Conservation (phyloP, 2,888 invertebrate species). For the Hipparchia semele region DNA sequence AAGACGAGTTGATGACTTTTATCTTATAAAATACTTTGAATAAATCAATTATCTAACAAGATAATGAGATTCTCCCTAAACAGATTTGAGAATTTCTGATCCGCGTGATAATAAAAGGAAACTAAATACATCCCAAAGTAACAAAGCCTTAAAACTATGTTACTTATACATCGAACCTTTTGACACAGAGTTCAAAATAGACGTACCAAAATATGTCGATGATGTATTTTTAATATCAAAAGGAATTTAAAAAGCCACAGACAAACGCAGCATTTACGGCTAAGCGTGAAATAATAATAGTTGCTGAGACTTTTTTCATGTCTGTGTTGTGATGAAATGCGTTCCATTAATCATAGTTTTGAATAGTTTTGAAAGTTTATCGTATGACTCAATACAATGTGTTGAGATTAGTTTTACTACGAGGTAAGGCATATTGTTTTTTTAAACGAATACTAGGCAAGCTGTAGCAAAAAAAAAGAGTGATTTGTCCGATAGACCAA, state of each 20-base stretch:
- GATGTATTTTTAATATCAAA: conserved; percentile 43
- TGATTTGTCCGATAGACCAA: no score
- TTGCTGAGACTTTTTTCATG: conserved; percentile 46
- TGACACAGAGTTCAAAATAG: conserved; percentile 21
- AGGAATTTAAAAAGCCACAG: conserved; percentile 30
- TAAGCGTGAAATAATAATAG: conserved; percentile 73
- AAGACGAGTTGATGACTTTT: not conserved
- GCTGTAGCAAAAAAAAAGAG: no score
- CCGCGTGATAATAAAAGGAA: conserved; percentile 1
- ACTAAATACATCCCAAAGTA: not conserved
- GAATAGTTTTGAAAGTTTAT: conserved; percentile 6
- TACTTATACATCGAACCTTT: conserved; percentile 19
- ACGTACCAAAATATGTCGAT: not conserved
- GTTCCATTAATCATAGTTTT: conserved; percentile 60
- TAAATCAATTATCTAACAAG: conserved; percentile 8
- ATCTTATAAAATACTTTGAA: not conserved
- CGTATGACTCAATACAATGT: conserved; percentile 7
- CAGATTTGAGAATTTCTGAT: not conserved
- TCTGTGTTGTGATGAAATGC: conserved; percentile 52
- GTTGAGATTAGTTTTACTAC: conserved; percentile 2
- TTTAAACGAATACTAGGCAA: not conserved
- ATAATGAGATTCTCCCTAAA: no score
- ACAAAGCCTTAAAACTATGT: conserved; percentile 12
- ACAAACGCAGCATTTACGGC: conserved; percentile 36
- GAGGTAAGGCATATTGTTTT: not conserved